Base-by-base conservation (phyloP, 1,140 invertebrate species). In the Trichomalopsis sarcophagae region DNA sequence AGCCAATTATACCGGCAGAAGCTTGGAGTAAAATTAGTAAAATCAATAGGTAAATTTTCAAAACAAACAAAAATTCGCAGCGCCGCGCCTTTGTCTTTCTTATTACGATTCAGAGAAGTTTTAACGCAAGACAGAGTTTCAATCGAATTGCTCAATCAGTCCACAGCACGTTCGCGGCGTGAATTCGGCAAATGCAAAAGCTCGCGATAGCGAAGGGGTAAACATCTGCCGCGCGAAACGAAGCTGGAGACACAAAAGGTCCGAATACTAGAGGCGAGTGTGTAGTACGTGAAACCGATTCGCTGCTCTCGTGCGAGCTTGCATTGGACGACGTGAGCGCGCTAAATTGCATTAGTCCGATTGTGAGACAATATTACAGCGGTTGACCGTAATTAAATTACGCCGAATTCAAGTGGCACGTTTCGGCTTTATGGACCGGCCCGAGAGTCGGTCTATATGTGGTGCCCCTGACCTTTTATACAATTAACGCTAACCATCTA, bases 1-100 rank as follows among this genome's bases (percentile, higher is more conserved):
- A 75, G 30, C 87, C 74, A 50, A 40, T 76, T 83, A 44, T 44
- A n/a, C 33, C 55, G 10, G 13, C 7, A 9, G 69, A 9, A 9
- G 74, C 7, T 69, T 40, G 36, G 69, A 81, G 82, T 36, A 44
- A 44, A 75, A 84, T 88, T 82, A 81, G 83, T 84, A 75, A 84
- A 88, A 87, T 85, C 78, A 81, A 85, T 81, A 85, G 27, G 1
- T 0, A 75, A 83, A 77, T 7, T 77, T 23, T 69, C n/a, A 6
- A 68, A 62, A 55, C n/a, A 83, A 77, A 83, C 66, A 47, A 50
- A 14, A 50, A 13, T 5, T 50, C 2, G 33, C 33, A 36, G 33
- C 33, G 33, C 33, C 33, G 3, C 3, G 33, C 33, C 33, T 36
- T 36, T 36, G 33, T 5, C 33, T 36, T 36, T 36, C 33, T 36